phyloP scores from a whole-genome alignment of 1,140 invertebrate genomes.

The Carposina sasakii region DNA sequence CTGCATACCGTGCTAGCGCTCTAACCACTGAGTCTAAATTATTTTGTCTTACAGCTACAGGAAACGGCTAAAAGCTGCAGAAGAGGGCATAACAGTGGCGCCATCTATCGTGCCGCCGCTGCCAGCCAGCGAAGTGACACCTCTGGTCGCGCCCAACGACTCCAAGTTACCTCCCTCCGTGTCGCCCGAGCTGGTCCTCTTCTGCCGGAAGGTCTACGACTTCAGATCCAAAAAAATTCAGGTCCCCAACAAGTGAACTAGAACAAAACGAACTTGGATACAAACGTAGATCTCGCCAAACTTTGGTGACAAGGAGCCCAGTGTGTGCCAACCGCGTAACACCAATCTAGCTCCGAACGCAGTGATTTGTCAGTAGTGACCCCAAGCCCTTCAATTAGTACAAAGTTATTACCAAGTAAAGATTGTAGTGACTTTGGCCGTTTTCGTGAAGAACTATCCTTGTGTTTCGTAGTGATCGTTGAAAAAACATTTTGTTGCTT shows the following conservation, averaged over 20 bases:
- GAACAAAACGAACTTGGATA: background rate
- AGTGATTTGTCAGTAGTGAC: conserved; percentile 32
- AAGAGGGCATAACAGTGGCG: conserved; percentile 64
- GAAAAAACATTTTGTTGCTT: conserved; percentile 39
- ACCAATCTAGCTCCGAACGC: too few species aligned
- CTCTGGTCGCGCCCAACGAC: conserved; percentile 64
- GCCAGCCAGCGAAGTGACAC: conserved; percentile 43
- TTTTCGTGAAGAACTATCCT: conserved; percentile 30
- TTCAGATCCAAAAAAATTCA: conserved; percentile 87
- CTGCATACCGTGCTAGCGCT: too few species aligned
- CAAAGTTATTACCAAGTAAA: conserved; percentile 53
- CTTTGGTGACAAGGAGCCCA: too few species aligned
- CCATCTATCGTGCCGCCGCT: conserved; percentile 59
- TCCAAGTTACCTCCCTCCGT: conserved; percentile 82
- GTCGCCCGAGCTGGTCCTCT: conserved; percentile 90
- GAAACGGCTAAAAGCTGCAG: conserved; percentile 71
- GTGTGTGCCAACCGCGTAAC: too few species aligned
- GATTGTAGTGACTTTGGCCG: conserved; percentile 41
- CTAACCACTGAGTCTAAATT: too few species aligned
- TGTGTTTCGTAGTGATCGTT: conserved; percentile 45
- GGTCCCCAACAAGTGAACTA: conserved; percentile 56
- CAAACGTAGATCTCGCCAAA: conserved; percentile 10
- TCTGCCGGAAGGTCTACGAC: conserved; percentile 95
- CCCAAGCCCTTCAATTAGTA: conserved; percentile 52
- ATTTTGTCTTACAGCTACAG: conserved; percentile 69